Conservation (phyloP, 35 echinoderm and acorn worm genomes). For the Ptychodera flava region DNA sequence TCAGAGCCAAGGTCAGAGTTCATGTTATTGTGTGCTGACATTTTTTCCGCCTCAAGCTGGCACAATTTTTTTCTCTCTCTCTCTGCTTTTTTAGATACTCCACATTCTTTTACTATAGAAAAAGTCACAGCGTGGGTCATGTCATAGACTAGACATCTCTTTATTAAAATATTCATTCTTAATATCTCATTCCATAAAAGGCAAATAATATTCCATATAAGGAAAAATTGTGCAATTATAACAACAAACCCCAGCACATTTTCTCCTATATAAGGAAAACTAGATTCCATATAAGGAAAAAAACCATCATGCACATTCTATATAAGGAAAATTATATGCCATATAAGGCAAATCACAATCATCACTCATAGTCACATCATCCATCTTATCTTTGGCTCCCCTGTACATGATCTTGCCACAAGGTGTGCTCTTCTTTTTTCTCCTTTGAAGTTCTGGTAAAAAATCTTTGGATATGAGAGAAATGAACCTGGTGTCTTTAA, state of each 20-base stretch:
- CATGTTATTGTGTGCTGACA: background rate
- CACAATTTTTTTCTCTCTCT: constrained; percentile 10
- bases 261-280: too few species aligned
- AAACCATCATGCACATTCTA: too few species aligned
- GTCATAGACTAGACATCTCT: background rate
- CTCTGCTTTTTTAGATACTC: background rate
- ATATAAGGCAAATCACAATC: background rate
- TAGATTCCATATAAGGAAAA: too few species aligned
- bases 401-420: background rate
- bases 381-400: background rate
- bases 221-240: too few species aligned
- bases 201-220: too few species aligned
- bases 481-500: too few species aligned
- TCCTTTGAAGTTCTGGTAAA: background rate
- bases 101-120: background rate
- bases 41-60: too few species aligned
- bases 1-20: background rate
- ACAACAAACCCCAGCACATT: too few species aligned
- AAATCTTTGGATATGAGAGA: too few species aligned
- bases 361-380: background rate
- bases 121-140: background rate
- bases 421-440: background rate
- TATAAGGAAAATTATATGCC: too few species aligned
- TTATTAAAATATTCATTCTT: too few species aligned
- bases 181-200: too few species aligned